These are phyloP conservation scores for Hemicentrotus pulcherrimus DNA, from an alignment of 35 echinoderm and acorn worm species.

Conservation along the genomic window DNA sequence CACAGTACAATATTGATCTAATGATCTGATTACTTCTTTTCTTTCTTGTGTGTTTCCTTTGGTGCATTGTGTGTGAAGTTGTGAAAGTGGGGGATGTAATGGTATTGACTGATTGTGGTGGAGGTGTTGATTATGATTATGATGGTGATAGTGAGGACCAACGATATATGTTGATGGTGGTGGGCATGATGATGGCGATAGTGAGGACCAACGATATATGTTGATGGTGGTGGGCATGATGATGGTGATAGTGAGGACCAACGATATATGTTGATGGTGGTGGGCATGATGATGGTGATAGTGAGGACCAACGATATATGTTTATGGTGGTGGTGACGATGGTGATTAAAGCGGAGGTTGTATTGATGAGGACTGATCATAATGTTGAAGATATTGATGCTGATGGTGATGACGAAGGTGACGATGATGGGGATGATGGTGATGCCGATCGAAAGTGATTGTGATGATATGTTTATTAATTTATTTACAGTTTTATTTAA, in stretches of 20 bases:
- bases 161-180: too few relatives aligned
- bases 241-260: not conserved
- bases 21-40: not conserved
- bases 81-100: not conserved
- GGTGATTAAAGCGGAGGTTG: too few relatives aligned
- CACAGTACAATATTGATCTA: slow-evolving; percentile 26
- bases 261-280: not conserved
- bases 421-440: too few relatives aligned
- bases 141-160: too few relatives aligned
- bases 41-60: not conserved
- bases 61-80: not conserved
- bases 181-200: not conserved
- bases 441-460: too few relatives aligned
- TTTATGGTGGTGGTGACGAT: not conserved
- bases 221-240: not conserved
- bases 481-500: too few relatives aligned
- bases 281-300: not conserved
- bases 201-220: not conserved
- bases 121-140: too few relatives aligned
- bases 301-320: not conserved
- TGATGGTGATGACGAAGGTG: not conserved
- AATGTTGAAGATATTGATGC: not conserved
- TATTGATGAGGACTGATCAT: not conserved
- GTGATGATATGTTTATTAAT: too few relatives aligned
- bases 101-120: not conserved